Evolutionary conservation across 2,113 vertebrate species (phyloP).

Genomic region (Apistogramma diplotaenia): DNA sequence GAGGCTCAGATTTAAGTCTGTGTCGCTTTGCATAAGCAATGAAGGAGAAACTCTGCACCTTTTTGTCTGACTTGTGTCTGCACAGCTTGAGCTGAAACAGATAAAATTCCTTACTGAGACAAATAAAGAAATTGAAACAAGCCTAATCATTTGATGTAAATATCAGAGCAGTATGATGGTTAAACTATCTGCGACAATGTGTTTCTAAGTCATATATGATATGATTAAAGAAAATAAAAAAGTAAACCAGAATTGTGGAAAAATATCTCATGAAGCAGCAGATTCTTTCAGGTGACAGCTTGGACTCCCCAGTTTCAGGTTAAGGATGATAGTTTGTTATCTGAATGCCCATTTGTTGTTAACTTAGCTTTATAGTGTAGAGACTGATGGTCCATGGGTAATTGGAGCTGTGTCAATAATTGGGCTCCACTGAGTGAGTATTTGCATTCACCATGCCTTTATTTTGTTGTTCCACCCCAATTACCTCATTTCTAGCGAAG

Average conservation of each 20-base stretch:
- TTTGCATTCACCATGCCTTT: constrained; percentile 13
- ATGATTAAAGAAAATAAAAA: not conserved
- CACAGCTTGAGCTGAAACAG: not conserved
- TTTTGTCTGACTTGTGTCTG: not conserved
- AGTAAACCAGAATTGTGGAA: not conserved
- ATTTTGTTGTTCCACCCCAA: constrained; percentile 21
- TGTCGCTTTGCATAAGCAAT: too few relatives aligned
- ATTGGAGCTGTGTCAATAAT: constrained; percentile 29
- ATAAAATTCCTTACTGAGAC: not conserved
- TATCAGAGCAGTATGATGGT: not conserved
- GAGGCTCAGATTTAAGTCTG: too few relatives aligned
- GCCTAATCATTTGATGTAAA: not conserved
- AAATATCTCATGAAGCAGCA: not conserved
- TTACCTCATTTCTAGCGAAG: constrained; percentile 23
- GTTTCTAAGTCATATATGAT: not conserved
- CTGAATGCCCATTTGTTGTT: not conserved
- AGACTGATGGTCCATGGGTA: not conserved
- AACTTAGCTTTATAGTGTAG: not conserved
- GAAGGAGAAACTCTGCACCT: not conserved
- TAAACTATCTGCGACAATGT: not conserved
- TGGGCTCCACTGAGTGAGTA: constrained; percentile 38
- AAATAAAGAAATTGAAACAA: not conserved
- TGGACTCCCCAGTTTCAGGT: not conserved
- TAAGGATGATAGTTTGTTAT: not conserved
- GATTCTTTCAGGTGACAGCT: not conserved